Evolutionary conservation across 2,113 vertebrate genomes (phyloP).

Genomic region (Dasyornis broadbenti): DNA sequence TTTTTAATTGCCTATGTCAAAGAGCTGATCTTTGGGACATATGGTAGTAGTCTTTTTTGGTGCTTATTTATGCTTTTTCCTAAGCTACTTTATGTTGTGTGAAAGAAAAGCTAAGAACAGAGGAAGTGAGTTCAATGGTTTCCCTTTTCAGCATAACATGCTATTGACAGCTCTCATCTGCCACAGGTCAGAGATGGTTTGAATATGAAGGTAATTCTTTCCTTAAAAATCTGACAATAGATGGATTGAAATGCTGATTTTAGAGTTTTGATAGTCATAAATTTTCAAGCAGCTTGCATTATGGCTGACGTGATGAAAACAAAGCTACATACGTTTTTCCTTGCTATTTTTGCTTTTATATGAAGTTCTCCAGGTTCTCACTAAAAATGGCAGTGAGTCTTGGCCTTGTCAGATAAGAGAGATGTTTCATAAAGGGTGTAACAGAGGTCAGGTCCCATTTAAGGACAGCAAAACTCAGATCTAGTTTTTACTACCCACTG

Average conservation of each 20-base stretch:
- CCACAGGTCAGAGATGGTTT: neutral
- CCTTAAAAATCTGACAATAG: neutral
- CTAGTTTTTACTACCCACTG: neutral
- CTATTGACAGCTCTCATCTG: neutral
- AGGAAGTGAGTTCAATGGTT: slow-evolving; percentile 15
- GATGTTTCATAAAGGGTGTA: neutral
- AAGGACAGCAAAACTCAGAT: neutral
- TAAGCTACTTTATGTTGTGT: neutral
- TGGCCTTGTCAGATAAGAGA: neutral
- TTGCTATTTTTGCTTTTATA: neutral
- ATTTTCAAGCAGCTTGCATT: neutral
- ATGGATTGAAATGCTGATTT: neutral
- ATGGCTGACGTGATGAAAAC: neutral
- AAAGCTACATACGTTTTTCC: neutral
- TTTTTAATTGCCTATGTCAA: neutral
- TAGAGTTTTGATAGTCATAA: neutral
- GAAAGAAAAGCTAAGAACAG: neutral
- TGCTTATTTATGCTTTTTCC: neutral
- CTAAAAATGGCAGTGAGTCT: neutral
- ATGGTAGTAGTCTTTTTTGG: neutral
- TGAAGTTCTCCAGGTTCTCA: neutral
- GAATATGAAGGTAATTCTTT: neutral
- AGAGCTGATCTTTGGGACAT: neutral
- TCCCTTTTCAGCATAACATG: neutral
- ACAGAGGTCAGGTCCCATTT: neutral